These are phyloP conservation scores for Xerus rutilus DNA, from an alignment of 2,797 vertebrate species.

Conservation along the genomic window DNA sequence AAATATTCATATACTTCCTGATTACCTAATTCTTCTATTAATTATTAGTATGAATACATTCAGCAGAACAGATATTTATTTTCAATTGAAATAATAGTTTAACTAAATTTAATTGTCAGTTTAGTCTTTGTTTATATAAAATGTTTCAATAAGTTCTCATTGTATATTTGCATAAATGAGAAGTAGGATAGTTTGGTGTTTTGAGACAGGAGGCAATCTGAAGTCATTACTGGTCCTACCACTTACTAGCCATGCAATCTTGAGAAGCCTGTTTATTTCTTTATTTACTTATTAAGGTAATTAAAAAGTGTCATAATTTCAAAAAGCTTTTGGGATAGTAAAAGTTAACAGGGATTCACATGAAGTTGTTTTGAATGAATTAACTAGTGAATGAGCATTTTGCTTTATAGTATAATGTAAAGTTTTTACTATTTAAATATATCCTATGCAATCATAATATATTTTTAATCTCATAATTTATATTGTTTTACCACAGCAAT, in stretches of 20 bases:
- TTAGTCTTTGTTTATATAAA: background rate
- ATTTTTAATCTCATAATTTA: background rate
- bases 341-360: background rate
- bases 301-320: background rate
- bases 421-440: slow-evolving; percentile 32
- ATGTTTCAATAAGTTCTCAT: background rate
- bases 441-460: background rate
- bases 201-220: background rate
- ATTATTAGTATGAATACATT: background rate
- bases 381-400: background rate
- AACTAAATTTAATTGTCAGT: background rate
- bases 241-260: background rate
- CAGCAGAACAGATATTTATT: background rate
- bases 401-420: background rate
- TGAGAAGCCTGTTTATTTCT: background rate
- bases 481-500: background rate
- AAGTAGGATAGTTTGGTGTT: background rate
- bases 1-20: background rate
- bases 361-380: background rate
- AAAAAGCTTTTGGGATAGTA: background rate
- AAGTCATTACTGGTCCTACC: background rate
- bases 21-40: background rate
- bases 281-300: background rate
- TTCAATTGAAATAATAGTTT: background rate
- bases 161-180: background rate